Percentiles rank a stretch among this genome's conserved stretches.
Conservation (phyloP, 2,113 vertebrate genomes). For the Chaenocephalus aceratus region DNA sequence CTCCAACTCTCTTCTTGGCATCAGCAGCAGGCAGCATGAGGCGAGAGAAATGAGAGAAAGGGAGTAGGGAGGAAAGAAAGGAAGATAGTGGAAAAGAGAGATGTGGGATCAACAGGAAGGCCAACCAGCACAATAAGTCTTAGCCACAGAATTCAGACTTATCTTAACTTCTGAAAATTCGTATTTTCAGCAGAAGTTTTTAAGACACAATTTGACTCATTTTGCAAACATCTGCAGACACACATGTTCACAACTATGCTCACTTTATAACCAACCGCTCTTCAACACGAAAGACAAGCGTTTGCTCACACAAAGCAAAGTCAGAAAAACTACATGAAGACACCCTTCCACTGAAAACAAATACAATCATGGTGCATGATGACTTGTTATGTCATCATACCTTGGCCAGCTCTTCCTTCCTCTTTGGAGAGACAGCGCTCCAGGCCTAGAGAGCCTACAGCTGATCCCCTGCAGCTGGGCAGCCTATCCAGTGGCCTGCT, state of each 20-base stretch:
- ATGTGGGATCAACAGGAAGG: slow-evolving; percentile 9
- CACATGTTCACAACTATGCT: neutral
- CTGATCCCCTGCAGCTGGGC: slow-evolving; percentile 86
- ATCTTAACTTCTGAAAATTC: slow-evolving; percentile 1
- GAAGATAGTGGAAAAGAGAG: neutral
- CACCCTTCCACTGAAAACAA: slow-evolving; percentile 38
- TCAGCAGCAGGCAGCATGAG: slow-evolving; percentile 47
- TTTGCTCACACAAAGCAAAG: neutral
- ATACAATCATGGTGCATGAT: slow-evolving; percentile 14
- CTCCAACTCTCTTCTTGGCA: slow-evolving; percentile 53
- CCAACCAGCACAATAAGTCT: slow-evolving; percentile 19
- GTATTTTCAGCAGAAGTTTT: slow-evolving; percentile 22
- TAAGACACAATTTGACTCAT: slow-evolving; percentile 8
- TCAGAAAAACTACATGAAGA: slow-evolving; percentile 23
- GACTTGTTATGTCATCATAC: slow-evolving; percentile 80
- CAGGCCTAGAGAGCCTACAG: slow-evolving; percentile 71
- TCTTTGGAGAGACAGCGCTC: slow-evolving; percentile 74
- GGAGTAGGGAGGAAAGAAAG: slow-evolving; percentile 1
- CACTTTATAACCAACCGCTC: neutral
- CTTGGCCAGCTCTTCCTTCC: slow-evolving; percentile 58
- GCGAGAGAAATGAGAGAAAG: slow-evolving; percentile 8
- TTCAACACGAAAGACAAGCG: slow-evolving; percentile 2
- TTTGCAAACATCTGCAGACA: slow-evolving; percentile 9
- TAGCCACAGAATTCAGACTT: slow-evolving; percentile 2
- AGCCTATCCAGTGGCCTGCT: slow-evolving; percentile 65